Percentiles rank a stretch among this genome's conserved stretches.
Conservation (phyloP, 92 coral and sea anemone species). For the Anthopleura xanthogrammica region DNA sequence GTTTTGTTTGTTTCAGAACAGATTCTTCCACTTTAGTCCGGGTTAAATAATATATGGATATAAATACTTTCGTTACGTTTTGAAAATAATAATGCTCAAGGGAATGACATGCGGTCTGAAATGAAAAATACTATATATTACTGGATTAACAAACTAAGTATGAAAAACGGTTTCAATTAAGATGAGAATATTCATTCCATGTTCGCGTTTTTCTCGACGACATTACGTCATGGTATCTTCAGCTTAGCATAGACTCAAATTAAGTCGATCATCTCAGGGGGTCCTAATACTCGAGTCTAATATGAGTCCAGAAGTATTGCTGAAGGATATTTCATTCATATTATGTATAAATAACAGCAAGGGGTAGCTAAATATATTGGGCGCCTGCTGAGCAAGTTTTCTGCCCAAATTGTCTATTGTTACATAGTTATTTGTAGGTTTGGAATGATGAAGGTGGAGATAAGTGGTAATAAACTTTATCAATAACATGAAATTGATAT, state of each 20-base stretch:
- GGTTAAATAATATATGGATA: too few species aligned
- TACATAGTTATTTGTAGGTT: background rate
- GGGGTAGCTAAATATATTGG: background rate
- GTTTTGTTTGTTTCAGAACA: too few species aligned
- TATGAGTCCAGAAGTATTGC: background rate
- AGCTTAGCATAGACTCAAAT: background rate
- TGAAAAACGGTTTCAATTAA: too few species aligned
- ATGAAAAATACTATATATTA: too few species aligned
- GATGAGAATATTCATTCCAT: too few species aligned
- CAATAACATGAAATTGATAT: background rate
- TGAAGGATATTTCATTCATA: conserved; percentile 7
- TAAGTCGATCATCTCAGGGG: background rate
- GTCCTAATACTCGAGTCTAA: background rate
- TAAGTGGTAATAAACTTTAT: background rate
- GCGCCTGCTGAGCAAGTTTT: background rate
- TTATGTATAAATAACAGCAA: conserved; percentile 11
- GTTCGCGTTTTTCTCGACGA: too few species aligned
- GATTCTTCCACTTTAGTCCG: too few species aligned
- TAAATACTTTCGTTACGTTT: too few species aligned
- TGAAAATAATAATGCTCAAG: too few species aligned
- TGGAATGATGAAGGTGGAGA: background rate
- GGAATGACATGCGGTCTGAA: too few species aligned
- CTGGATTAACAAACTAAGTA: too few species aligned
- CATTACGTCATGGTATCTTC: too few species aligned
- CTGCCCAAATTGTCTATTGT: background rate